phyloP scores from a whole-genome alignment of 1,140 invertebrate genomes.

The Colletes latitarsis region DNA sequence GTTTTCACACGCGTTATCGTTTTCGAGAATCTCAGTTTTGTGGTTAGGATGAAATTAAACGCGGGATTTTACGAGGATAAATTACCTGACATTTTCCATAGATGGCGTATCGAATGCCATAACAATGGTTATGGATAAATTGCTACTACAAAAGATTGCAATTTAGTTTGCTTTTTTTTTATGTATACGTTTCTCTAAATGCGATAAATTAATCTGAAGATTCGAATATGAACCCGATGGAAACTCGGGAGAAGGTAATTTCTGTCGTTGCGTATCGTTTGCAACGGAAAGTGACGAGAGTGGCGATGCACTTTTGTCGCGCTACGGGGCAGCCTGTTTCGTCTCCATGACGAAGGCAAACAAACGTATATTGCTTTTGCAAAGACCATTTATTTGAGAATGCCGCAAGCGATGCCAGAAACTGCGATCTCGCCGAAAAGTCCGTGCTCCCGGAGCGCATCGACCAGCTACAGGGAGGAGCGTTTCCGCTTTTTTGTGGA shows the following conservation, averaged over 20 bases:
- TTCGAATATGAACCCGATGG: too few relatives aligned
- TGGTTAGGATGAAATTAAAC: neutral
- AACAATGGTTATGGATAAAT: neutral
- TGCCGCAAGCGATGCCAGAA: constrained; percentile 61
- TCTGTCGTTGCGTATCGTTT: neutral
- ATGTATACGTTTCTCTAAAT: too few relatives aligned
- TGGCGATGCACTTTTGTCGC: neutral
- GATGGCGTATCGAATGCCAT: neutral
- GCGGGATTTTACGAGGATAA: neutral
- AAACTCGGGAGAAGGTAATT: too few relatives aligned
- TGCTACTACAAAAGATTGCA: too few relatives aligned
- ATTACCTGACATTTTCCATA: neutral
- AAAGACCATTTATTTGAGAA: constrained; percentile 31
- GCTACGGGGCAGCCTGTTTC: neutral
- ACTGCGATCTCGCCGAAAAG: constrained; percentile 53
- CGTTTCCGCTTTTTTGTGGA: constrained; percentile 5
- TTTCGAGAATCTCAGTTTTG: neutral
- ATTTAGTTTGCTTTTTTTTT: too few relatives aligned
- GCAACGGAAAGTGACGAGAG: neutral
- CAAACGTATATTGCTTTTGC: constrained; percentile 30
- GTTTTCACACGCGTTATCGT: too few relatives aligned
- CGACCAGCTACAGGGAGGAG: constrained; percentile 45
- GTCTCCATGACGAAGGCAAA: constrained; percentile 55
- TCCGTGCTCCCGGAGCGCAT: constrained; percentile 26
- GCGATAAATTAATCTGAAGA: too few relatives aligned